Conservation (phyloP, 1,140 invertebrate genomes). For the Drosophila equinoxialis region DNA sequence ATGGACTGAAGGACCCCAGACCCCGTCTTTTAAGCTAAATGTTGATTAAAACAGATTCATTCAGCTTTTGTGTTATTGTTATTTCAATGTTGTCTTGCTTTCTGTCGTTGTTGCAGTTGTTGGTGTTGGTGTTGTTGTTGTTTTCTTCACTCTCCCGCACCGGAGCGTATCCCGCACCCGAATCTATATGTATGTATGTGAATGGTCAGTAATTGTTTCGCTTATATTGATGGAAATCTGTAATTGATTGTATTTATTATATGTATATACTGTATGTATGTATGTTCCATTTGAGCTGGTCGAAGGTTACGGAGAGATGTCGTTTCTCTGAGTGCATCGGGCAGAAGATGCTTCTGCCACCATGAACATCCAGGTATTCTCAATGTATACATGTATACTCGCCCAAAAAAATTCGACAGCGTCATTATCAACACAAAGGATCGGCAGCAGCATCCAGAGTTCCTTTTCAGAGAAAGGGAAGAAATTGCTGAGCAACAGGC, state of each 20-base stretch:
- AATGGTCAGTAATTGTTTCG: constrained; percentile 20
- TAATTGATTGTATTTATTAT: constrained; percentile 15
- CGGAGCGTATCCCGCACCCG: background rate
- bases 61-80: constrained; percentile 21
- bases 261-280: background rate
- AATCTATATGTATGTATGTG: constrained; percentile 2
- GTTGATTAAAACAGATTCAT: constrained; percentile 23
- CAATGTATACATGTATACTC: background rate
- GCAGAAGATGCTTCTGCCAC: too few species aligned
- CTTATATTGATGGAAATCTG: constrained; percentile 20
- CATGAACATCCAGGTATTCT: constrained; percentile 1
- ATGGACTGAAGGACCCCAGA: background rate
- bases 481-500: constrained; percentile 19
- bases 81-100: constrained; percentile 13
- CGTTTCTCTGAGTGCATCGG: background rate
- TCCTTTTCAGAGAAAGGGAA: constrained; percentile 4
- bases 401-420: constrained; percentile 11
- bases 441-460: constrained; percentile 5
- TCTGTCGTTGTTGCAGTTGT: constrained; percentile 1
- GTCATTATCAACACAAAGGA: constrained; percentile 20
- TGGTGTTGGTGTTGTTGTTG: background rate
- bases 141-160: constrained; percentile 13
- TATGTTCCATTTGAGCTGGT: constrained; percentile 1
- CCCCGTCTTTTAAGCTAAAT: constrained; percentile 12
- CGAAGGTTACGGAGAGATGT: constrained; percentile 1